Percentiles rank a stretch among this genome's conserved stretches.
phyloP scores from a whole-genome alignment of 1,140 invertebrate genomes.

The Hyphantria cunea region DNA sequence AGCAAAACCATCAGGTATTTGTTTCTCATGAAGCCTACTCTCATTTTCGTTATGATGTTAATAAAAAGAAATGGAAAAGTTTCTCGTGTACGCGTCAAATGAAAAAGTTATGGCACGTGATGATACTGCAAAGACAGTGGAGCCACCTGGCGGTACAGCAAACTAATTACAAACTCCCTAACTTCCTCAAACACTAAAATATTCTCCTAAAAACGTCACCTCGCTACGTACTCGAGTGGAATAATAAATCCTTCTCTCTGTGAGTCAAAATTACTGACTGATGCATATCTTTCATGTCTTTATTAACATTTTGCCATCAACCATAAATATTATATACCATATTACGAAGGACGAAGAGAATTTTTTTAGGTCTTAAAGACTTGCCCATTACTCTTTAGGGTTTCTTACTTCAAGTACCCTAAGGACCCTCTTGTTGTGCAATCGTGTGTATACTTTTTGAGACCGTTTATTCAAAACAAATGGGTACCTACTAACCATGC shows the following conservation, averaged over 20 bases:
- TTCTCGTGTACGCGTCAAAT: constrained; percentile 73
- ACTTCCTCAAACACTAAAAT: constrained; percentile 79
- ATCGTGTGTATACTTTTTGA: no score
- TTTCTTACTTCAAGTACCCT: no score
- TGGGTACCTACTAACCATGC: no score
- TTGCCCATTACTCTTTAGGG: no score
- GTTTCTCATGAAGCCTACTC: constrained; percentile 73
- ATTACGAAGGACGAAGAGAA: no score
- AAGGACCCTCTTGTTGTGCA: no score
- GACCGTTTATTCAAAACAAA: no score
- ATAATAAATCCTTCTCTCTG: constrained; percentile 53
- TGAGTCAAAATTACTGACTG: constrained; percentile 24
- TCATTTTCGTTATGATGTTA: constrained; percentile 77
- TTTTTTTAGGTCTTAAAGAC: no score
- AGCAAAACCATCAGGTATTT: constrained; percentile 72
- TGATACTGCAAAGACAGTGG: constrained; percentile 71
- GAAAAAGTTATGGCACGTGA: constrained; percentile 79
- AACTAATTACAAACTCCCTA: constrained; percentile 78
- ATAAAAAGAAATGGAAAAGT: constrained; percentile 80
- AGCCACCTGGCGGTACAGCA: constrained; percentile 62
- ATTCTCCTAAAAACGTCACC: constrained; percentile 77
- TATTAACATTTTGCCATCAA: not conserved
- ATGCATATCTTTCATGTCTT: constrained; percentile 13
- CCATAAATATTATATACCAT: no score
- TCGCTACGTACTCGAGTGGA: constrained; percentile 53